Conservation (phyloP, 1,140 invertebrate genomes). For the Drepana arcuata region DNA sequence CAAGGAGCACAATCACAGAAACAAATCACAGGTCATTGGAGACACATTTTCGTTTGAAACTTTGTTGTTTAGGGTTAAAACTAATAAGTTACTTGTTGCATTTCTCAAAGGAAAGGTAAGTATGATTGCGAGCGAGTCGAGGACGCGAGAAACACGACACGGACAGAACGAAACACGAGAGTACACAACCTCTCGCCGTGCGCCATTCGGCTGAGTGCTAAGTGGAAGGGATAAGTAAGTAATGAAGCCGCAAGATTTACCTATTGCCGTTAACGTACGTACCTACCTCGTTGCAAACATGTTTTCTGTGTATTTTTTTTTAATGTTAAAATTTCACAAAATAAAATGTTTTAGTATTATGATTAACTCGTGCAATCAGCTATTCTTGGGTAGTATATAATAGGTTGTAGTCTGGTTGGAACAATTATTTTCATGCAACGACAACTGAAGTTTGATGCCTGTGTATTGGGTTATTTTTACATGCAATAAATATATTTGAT, state of each 20-base stretch:
- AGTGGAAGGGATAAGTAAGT: conserved; percentile 49
- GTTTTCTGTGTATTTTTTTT: no score
- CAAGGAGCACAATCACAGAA: conserved; percentile 22
- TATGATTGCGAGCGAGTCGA: conserved; percentile 31
- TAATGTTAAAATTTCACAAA: no score
- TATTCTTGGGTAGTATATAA: no score
- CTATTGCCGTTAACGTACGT: conserved; percentile 23
- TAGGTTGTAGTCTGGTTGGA: no score
- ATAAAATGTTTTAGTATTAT: no score
- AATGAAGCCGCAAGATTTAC: conserved; percentile 40
- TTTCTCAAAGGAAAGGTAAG: conserved; percentile 32
- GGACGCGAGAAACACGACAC: conserved; percentile 53
- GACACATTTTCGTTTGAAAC: conserved; percentile 32
- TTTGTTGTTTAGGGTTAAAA: no score
- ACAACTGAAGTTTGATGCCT: no score
- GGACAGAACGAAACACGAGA: conserved; percentile 26
- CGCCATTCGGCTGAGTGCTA: conserved; percentile 38
- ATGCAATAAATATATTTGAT: no score
- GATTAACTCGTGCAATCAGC: no score
- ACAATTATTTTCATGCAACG: no score
- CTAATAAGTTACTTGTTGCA: conserved; percentile 15
- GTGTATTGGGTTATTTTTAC: no score
- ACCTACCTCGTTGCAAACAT: no score
- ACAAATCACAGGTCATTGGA: conserved; percentile 20
- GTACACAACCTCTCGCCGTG: conserved; percentile 45